phyloP scores from a whole-genome alignment of 1,140 invertebrate species.

The Zeugodacus cucurbitae region DNA sequence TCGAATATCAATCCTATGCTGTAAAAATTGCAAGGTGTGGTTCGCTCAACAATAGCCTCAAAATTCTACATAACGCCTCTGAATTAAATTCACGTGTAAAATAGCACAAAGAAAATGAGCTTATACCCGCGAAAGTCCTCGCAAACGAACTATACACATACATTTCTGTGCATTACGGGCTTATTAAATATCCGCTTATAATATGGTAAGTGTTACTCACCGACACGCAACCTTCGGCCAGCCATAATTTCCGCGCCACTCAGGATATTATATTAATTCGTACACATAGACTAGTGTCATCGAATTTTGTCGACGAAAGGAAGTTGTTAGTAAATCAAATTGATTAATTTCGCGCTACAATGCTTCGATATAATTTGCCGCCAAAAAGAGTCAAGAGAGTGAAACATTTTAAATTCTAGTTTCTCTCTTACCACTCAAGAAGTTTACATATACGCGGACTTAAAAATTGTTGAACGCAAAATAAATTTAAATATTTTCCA shows the following conservation, averaged over 20 bases:
- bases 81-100: neutral
- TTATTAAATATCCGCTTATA: neutral
- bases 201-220: neutral
- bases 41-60: neutral
- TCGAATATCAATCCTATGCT: neutral
- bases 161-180: neutral
- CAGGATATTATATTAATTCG: neutral
- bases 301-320: neutral
- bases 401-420: neutral
- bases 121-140: neutral
- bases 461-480: too few species aligned
- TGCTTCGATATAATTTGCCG: neutral
- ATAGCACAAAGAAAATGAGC: neutral
- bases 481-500: neutral
- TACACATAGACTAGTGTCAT: neutral
- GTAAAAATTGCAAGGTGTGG: neutral
- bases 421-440: neutral
- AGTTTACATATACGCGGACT: neutral
- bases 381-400: neutral
- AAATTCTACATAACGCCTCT: neutral
- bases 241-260: neutral
- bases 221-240: neutral
- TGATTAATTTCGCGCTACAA: slow-evolving; percentile 12
- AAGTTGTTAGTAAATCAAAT: neutral
- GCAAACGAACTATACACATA: neutral